Evolutionary conservation across 1,140 invertebrate genomes (phyloP).

Genomic region (Laupala kohalensis): DNA sequence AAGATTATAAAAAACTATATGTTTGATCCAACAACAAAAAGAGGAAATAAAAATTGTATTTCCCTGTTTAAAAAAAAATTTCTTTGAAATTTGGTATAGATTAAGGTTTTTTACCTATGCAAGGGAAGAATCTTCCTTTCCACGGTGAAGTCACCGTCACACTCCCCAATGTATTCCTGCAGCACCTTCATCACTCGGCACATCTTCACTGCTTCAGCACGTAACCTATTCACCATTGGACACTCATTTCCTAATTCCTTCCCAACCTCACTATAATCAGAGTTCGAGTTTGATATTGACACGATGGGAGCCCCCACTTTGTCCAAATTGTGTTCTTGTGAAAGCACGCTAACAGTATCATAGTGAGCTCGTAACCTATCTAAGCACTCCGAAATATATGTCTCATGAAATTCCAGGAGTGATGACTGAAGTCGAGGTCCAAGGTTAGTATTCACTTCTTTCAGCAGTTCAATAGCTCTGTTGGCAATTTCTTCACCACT

Average conservation of each 20-base stretch:
- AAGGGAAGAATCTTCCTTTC: conserved; percentile 82
- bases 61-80: neutral
- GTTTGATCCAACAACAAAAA: too few species aligned
- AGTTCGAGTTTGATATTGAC: neutral
- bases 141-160: conserved; percentile 80
- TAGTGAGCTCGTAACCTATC: conserved; percentile 76
- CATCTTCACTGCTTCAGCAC: conserved; percentile 74
- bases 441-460: conserved; percentile 87
- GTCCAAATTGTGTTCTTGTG: conserved; percentile 38
- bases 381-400: conserved; percentile 79
- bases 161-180: conserved; percentile 90
- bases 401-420: conserved; percentile 73
- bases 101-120: conserved; percentile 43
- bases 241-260: neutral
- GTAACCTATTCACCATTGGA: conserved; percentile 17
- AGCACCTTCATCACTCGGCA: conserved; percentile 88
- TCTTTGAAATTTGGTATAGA: neutral
- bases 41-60: neutral
- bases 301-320: conserved; percentile 23
- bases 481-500: conserved; percentile 83
- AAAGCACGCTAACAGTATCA: conserved; percentile 48
- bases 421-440: conserved; percentile 68
- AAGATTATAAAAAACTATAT: too few species aligned
- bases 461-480: conserved; percentile 79
- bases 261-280: neutral